phyloP scores from a whole-genome alignment of 2,888 invertebrate species.

The Platycheirus albimanus region DNA sequence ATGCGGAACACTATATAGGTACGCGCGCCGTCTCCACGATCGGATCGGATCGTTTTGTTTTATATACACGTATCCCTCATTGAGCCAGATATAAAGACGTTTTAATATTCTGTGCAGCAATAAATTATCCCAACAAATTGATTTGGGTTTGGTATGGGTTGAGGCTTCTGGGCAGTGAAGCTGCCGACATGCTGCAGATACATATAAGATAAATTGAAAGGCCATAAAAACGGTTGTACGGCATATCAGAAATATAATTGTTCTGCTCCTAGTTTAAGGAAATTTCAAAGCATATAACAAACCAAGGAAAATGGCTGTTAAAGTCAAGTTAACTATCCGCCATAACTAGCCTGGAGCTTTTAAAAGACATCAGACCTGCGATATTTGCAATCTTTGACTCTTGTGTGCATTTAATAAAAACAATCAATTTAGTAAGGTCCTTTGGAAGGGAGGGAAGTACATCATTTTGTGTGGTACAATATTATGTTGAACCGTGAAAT shows the following conservation, averaged over 20 bases:
- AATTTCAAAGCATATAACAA: constrained; percentile 15
- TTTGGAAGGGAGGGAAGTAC: background rate
- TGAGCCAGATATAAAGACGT: constrained; percentile 73
- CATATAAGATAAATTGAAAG: constrained; percentile 66
- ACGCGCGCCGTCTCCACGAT: constrained; percentile 45
- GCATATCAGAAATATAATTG: constrained; percentile 69
- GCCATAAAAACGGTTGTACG: constrained; percentile 42
- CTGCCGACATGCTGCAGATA: constrained; percentile 65
- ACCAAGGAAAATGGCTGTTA: constrained; percentile 53
- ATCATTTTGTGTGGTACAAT: too few relatives aligned
- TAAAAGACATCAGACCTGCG: constrained; percentile 38
- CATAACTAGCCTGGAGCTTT: constrained; percentile 45
- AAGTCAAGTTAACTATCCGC: constrained; percentile 69
- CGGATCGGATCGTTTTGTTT: background rate
- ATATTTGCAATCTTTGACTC: constrained; percentile 29
- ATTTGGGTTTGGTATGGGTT: constrained; percentile 54
- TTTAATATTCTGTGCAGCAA: constrained; percentile 72
- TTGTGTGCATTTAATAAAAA: constrained; percentile 42
- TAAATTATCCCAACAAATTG: constrained; percentile 73
- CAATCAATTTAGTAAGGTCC: constrained; percentile 41
- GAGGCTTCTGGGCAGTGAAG: constrained; percentile 63
- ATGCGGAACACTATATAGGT: constrained; percentile 2
- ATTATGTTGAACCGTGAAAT: too few relatives aligned
- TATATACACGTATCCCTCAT: constrained; percentile 22
- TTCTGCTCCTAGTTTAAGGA: constrained; percentile 56